Percentiles rank a stretch among this genome's conserved stretches.
These are phyloP conservation scores for Chelonus insularis DNA, from an alignment of 1,140 invertebrate species.

Conservation along the genomic window DNA sequence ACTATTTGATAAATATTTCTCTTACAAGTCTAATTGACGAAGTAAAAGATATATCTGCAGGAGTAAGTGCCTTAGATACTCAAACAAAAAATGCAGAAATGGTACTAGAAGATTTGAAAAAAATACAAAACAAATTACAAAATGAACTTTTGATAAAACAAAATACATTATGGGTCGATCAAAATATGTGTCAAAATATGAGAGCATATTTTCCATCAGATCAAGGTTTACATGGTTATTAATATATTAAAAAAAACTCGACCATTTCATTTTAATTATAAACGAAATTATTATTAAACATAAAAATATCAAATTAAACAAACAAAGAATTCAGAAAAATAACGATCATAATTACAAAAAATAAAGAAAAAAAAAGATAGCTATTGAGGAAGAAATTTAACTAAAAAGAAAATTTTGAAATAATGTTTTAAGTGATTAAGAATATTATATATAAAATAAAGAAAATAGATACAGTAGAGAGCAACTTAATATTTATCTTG, in stretches of 20 bases:
- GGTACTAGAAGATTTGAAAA: slow-evolving; percentile 63
- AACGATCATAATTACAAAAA: too few relatives aligned
- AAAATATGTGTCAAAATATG: slow-evolving; percentile 64
- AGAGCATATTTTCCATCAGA: slow-evolving; percentile 68
- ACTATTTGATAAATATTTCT: background rate
- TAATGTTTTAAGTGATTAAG: too few relatives aligned
- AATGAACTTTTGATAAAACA: slow-evolving; percentile 70
- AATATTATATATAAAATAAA: too few relatives aligned
- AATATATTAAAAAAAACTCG: background rate
- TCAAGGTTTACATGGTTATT: slow-evolving; percentile 64
- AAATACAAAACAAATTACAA: slow-evolving; percentile 64
- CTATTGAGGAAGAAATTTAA: too few relatives aligned
- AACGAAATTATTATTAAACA: too few relatives aligned
- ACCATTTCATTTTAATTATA: background rate
- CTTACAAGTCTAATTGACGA: slow-evolving; percentile 65
- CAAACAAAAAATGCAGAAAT: slow-evolving; percentile 64
- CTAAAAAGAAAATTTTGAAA: too few relatives aligned
- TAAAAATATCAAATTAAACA: too few relatives aligned
- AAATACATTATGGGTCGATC: slow-evolving; percentile 70
- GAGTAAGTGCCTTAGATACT: slow-evolving; percentile 63
- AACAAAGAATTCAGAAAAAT: too few relatives aligned
- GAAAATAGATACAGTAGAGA: too few relatives aligned
- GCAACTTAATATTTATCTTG: too few relatives aligned
- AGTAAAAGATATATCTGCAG: slow-evolving; percentile 68
- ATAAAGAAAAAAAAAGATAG: too few relatives aligned